Conservation (phyloP, 2,113 vertebrate genomes). For the Macrotus californicus region DNA sequence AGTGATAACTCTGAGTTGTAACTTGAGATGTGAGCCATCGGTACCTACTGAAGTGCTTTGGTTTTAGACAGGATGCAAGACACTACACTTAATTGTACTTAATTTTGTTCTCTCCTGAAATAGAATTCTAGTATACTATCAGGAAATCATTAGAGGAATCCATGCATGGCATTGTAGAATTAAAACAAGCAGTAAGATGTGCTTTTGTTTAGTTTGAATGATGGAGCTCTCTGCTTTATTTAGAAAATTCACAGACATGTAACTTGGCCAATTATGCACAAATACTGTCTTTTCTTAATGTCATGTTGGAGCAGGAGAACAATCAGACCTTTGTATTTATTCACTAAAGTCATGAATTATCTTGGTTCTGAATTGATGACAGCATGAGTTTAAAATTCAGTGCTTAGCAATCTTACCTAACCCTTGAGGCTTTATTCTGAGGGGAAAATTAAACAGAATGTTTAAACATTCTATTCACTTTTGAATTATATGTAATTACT, state of each 20-base stretch:
- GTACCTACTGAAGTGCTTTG: neutral
- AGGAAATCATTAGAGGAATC: neutral
- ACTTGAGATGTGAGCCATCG: neutral
- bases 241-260: neutral
- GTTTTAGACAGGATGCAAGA: neutral
- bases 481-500: neutral
- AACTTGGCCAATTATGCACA: neutral
- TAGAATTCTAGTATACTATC: neutral
- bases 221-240: neutral
- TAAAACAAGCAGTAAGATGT: neutral
- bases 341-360: conserved; percentile 21
- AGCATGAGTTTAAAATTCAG: neutral
- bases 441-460: neutral
- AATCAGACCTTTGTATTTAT: neutral
- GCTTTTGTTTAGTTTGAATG: neutral
- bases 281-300: neutral
- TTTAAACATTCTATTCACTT: neutral
- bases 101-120: conserved; percentile 12
- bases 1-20: neutral
- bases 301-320: neutral
- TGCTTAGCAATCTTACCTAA: neutral
- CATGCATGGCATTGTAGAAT: neutral
- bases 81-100: neutral
- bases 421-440: neutral
- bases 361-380: conserved; percentile 1